A percentile compares a stretch with the other conserved stretches of the same genome.
phyloP scores from a whole-genome alignment of 1,140 invertebrate species.

The Pinna nobilis region DNA sequence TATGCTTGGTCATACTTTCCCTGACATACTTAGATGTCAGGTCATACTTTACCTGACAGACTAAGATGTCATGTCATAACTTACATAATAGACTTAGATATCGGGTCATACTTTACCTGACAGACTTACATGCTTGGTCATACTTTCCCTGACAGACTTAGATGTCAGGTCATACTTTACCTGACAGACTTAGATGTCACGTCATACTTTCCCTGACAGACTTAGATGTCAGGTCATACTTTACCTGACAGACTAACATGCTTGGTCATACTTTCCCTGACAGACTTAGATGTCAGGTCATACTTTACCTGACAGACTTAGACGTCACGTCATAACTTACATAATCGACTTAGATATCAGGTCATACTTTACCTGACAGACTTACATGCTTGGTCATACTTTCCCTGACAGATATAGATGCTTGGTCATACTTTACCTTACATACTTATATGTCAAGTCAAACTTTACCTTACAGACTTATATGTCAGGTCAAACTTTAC shows the following conservation, averaged over 20 bases:
- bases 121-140: slow-evolving; percentile 60
- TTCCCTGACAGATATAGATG: too few relatives aligned
- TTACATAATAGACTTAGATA: neutral
- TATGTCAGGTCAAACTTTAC: too few relatives aligned
- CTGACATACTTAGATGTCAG: neutral
- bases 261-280: too few relatives aligned
- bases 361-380: too few relatives aligned
- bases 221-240: neutral
- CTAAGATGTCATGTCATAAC: neutral
- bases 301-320: too few relatives aligned
- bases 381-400: too few relatives aligned
- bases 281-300: too few relatives aligned
- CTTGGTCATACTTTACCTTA: too few relatives aligned
- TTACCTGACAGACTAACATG: neutral
- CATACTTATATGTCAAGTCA: too few relatives aligned
- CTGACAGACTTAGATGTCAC: slow-evolving; percentile 84
- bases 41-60: neutral
- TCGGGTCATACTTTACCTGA: slow-evolving; percentile 8
- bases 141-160: slow-evolving; percentile 79
- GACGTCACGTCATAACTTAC: too few relatives aligned
- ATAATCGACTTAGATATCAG: too few relatives aligned
- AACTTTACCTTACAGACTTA: too few relatives aligned
- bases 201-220: slow-evolving; percentile 77
- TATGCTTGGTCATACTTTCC: neutral
- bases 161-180: slow-evolving; percentile 89